A percentile compares a stretch with the other conserved stretches of the same genome.
These are phyloP conservation scores for Hydrophis major DNA, from an alignment of 2,797 vertebrate species.

Conservation along the genomic window DNA sequence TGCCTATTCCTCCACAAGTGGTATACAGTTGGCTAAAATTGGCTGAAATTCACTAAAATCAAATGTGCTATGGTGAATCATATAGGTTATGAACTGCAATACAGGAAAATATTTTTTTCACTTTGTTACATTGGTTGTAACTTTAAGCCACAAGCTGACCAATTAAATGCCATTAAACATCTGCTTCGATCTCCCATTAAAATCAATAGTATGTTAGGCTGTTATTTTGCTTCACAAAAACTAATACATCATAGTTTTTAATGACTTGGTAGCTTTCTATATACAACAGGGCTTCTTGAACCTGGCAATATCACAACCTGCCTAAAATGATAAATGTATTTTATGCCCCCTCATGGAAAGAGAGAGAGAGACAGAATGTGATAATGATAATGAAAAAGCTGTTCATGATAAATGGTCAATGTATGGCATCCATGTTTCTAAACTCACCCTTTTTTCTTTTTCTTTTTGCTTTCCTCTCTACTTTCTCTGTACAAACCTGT, in stretches of 20 bases:
- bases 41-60: neutral
- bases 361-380: neutral
- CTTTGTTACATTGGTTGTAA: neutral
- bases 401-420: neutral
- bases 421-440: neutral
- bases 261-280: neutral
- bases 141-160: neutral
- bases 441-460: neutral
- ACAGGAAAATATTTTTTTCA: neutral
- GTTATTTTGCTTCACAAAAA: neutral
- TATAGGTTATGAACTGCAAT: neutral
- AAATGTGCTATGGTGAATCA: neutral
- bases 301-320: neutral
- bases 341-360: neutral
- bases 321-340: neutral
- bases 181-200: neutral
- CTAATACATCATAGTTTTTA: conserved; percentile 13
- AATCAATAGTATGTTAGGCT: neutral
- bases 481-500: neutral
- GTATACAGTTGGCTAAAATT: neutral
- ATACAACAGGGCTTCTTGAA: neutral
- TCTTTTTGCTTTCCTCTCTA: neutral
- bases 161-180: neutral
- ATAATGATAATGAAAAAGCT: neutral
- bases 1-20: neutral